Percentiles rank a stretch among this genome's conserved stretches.
These are phyloP conservation scores for Poecilia gillii DNA, from an alignment of 2,797 vertebrate genomes.

Conservation along the genomic window DNA sequence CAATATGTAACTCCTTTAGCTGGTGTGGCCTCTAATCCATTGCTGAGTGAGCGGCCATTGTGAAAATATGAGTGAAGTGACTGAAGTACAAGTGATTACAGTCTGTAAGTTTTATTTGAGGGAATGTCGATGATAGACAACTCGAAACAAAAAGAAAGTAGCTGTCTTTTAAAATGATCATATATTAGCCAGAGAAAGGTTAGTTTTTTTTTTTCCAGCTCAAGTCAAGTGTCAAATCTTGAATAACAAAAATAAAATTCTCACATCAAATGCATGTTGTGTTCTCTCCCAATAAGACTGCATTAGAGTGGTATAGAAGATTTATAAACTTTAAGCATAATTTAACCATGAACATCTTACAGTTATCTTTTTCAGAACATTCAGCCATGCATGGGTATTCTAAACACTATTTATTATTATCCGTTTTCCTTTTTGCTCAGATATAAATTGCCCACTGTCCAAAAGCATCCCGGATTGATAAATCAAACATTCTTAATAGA, in stretches of 20 bases:
- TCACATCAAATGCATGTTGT: not conserved
- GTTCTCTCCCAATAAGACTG: not conserved
- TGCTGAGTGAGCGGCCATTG: slow-evolving; percentile 33
- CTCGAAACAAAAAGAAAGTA: slow-evolving; percentile 19
- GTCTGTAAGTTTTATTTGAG: slow-evolving; percentile 4
- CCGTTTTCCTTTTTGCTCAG: not conserved
- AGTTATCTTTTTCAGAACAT: not conserved
- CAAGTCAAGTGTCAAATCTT: not conserved
- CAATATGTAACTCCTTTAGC: slow-evolving; percentile 54
- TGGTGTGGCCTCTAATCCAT: slow-evolving; percentile 42
- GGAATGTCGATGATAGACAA: not conserved
- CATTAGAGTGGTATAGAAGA: not conserved
- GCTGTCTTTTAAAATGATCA: not conserved
- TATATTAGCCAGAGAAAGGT: not conserved
- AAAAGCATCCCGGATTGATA: not conserved
- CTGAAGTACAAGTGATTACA: slow-evolving; percentile 37
- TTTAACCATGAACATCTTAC: not conserved
- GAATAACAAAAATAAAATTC: not conserved
- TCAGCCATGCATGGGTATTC: not conserved
- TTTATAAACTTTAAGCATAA: not conserved
- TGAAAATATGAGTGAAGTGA: slow-evolving; percentile 38
- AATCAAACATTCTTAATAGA: not conserved
- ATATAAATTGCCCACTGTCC: not conserved
- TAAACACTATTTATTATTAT: too few relatives aligned
- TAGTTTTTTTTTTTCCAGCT: not conserved